A percentile compares a stretch with the other conserved stretches of the same genome.
Conservation (phyloP, 2,113 vertebrate species). For the Amphilophus citrinellus region DNA sequence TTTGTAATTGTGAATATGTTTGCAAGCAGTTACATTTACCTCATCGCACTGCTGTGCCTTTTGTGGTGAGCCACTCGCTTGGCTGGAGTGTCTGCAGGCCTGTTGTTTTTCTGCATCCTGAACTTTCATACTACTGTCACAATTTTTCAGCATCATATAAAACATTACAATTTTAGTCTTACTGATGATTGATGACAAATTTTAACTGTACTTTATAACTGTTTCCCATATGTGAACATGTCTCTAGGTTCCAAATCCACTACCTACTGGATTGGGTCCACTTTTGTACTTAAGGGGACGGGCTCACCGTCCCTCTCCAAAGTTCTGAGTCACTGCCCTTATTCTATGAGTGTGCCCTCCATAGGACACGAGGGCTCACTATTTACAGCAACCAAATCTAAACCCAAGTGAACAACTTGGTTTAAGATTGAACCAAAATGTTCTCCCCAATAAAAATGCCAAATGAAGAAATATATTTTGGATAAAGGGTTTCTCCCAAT, state of each 20-base stretch:
- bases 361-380: background rate
- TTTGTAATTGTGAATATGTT: background rate
- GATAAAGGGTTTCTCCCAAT: no score
- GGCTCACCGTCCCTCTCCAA: background rate
- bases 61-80: background rate
- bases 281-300: background rate
- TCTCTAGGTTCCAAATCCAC: background rate
- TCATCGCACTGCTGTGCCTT: slow-evolving; percentile 1
- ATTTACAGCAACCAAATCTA: background rate
- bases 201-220: background rate
- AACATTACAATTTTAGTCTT: background rate
- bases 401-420: background rate
- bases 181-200: background rate
- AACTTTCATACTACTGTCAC: background rate
- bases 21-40: background rate
- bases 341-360: background rate
- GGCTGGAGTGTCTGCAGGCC: background rate
- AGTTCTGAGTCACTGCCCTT: background rate
- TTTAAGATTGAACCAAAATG: background rate
- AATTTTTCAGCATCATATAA: background rate
- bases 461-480: background rate
- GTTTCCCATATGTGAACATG: background rate
- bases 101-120: background rate
- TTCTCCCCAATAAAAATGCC: background rate
- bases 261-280: background rate